These are phyloP conservation scores for Catalaphyllia jardinei DNA, from an alignment of 64 coral and sea anemone genomes.

Conservation along the genomic window DNA sequence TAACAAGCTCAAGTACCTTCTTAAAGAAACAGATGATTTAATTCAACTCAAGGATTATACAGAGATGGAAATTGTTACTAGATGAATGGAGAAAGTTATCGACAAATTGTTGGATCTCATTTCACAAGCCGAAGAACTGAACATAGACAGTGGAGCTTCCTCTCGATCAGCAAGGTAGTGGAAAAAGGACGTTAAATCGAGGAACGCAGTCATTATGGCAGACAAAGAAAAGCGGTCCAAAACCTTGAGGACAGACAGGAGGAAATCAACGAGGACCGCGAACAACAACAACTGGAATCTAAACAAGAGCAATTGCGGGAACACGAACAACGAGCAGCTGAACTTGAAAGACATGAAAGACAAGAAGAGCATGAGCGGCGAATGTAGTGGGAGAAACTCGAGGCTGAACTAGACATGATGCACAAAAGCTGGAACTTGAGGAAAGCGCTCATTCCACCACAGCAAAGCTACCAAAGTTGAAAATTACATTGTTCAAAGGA, in stretches of 20 bases:
- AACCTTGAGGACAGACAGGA: too few species aligned
- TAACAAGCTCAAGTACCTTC: background rate
- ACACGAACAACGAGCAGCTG: background rate
- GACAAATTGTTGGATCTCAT: constrained; percentile 46
- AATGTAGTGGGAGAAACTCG: background rate
- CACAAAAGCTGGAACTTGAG: constrained; percentile 10
- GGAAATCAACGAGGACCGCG: too few species aligned
- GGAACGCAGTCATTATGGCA: background rate
- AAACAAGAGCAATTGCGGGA: background rate
- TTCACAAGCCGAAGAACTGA: constrained; percentile 35
- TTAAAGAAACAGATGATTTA: constrained; percentile 66
- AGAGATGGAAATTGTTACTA: constrained; percentile 52
- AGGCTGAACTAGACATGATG: constrained; percentile 11
- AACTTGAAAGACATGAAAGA: background rate
- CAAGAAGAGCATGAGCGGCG: constrained; percentile 7
- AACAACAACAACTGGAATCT: too few species aligned
- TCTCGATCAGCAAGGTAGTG: too few species aligned
- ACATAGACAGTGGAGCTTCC: constrained; percentile 52
- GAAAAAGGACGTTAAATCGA: too few species aligned
- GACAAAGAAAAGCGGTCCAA: too few species aligned
- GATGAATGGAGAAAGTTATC: constrained; percentile 40
- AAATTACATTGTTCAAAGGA: background rate
- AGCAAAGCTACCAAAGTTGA: constrained; percentile 37
- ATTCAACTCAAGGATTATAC: constrained; percentile 45
- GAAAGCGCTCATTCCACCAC: background rate